Base-by-base conservation (phyloP, 2,113 vertebrate genomes). In the Ceyx melanurus region DNA sequence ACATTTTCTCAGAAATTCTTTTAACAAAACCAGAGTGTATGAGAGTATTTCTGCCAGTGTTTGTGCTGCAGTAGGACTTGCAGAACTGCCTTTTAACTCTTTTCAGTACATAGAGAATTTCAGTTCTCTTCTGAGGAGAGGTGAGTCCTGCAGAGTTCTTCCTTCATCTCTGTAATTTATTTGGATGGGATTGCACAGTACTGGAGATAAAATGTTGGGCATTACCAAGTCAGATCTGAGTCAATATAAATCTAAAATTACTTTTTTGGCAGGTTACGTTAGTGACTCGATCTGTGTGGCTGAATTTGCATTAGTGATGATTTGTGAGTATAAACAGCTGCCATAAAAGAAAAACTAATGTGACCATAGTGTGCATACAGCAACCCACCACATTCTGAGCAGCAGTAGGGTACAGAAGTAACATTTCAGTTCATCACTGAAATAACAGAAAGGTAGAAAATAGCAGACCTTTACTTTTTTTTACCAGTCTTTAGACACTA, bases 281-380 rank as follows among this genome's bases (percentile, higher is more conserved):
- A 35, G 9, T 28, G 71, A n/a, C 23, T 86, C 78, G 25, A 46
- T 53, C 16, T 67, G 1, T 29, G 43, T 57, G 13, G 7, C 18
- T 72, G 57, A 43, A 50, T 64, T 79, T 86, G 12, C 10, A 50
- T 54, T 0, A 1, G 18, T 61, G 64, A 10, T 82, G 15, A 13
- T 56, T 56, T 75, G 13, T 64, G 35, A 46, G 5, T 66, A 50
- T 21, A 62, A 71, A 46, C 8, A 62, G 6, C 19, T 46, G 13
- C 17, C 13, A 11, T 64, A 25, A 46, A 79, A 64, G 48, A 28
- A 84, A 89, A 78, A 26, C 4, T 15, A 18, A 48, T 0, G 0
- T 33, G 18, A 31, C 50, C 10, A 16, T n/a, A 23, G 4, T 40
- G 3, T 51, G 5, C 29, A 7, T 53, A 18, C 5, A 61, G 26